Conservation (phyloP, 1,140 invertebrate species). For the Drosophila carrolli region DNA sequence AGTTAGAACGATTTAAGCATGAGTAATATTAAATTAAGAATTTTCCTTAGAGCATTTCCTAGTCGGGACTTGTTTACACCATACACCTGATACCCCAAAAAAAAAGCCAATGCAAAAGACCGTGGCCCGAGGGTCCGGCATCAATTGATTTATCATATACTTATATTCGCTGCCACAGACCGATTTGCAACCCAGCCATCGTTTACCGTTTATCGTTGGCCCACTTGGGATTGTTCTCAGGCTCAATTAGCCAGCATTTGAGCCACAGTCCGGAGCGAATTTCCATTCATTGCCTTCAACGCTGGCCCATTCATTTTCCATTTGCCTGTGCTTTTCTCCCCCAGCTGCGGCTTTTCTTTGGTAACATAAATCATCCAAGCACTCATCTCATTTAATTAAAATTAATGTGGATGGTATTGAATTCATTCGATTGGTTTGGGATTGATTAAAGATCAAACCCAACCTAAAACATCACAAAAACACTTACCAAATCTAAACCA, state of each 20-base stretch:
- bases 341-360: constrained; percentile 9
- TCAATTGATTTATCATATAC: constrained; percentile 51
- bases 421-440: constrained; percentile 4
- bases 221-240: constrained; percentile 33
- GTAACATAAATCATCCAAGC: constrained; percentile 28
- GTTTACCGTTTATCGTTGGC: constrained; percentile 11
- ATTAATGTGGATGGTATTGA: constrained; percentile 1
- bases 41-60: constrained; percentile 8
- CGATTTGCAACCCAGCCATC: constrained; percentile 11
- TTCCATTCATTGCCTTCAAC: constrained; percentile 21
- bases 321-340: constrained; percentile 10
- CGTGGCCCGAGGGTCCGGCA: constrained; percentile 32
- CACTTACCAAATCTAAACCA: no score
- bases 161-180: constrained; percentile 14
- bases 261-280: constrained; percentile 21
- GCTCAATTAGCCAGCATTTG: constrained; percentile 37
- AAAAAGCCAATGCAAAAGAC: constrained; percentile 11
- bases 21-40: neutral
- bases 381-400: constrained; percentile 18
- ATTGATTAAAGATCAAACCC: no score
- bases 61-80: neutral
- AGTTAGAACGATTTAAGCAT: neutral
- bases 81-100: constrained; percentile 22
- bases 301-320: constrained; percentile 14
- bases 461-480: no score